Evolutionary conservation across 2,113 vertebrate species (phyloP).

Genomic region (Hyperoodon ampullatus): DNA sequence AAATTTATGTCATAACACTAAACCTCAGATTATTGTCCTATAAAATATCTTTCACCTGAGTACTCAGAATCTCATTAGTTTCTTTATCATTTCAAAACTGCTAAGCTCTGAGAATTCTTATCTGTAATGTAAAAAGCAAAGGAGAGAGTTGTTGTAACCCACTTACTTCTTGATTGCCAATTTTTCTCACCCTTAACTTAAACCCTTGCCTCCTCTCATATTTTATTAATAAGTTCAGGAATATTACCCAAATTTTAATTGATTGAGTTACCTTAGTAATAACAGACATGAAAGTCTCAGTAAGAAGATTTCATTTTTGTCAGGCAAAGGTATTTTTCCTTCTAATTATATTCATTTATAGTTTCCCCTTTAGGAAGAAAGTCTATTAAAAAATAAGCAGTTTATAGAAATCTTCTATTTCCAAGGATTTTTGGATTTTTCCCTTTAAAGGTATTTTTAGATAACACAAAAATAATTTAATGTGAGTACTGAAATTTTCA

Average conservation of each 20-base stretch:
- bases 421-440: conserved; percentile 49
- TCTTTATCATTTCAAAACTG: not conserved
- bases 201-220: not conserved
- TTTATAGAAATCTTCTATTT: conserved; percentile 70
- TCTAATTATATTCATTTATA: conserved; percentile 71
- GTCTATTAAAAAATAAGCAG: conserved; percentile 62
- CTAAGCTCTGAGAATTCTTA: conserved; percentile 52
- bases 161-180: conserved; percentile 15
- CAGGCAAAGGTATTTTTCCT: conserved; percentile 64
- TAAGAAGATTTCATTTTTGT: conserved; percentile 77
- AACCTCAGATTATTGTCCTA: conserved; percentile 55
- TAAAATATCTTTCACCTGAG: conserved; percentile 40
- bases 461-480: conserved; percentile 34
- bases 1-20: conserved; percentile 59
- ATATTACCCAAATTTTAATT: conserved; percentile 60
- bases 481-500: conserved; percentile 63
- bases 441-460: conserved; percentile 66
- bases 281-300: conserved; percentile 63
- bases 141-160: not conserved
- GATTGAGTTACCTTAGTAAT: conserved; percentile 81
- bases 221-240: conserved; percentile 7
- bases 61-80: conserved; percentile 33
- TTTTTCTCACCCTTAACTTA: not conserved
- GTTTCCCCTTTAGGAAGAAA: conserved; percentile 75
- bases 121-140: conserved; percentile 14